Evolutionary conservation across 2,888 invertebrate species (phyloP), one percentile per base, ranked within the genome.

Genomic region (Oscheius sp.): DNA sequence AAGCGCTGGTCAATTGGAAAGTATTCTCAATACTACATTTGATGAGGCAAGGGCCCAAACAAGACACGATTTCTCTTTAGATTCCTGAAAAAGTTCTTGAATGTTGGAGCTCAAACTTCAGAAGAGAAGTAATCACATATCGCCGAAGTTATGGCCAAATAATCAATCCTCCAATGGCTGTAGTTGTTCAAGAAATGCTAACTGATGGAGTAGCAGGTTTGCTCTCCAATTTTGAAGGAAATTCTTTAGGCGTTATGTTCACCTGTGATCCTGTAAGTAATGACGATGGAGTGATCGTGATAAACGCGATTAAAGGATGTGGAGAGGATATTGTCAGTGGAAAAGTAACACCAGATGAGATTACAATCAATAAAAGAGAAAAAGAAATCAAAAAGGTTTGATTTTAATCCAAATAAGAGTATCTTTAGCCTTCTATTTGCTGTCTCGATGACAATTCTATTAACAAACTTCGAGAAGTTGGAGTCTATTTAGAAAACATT

Each of bases 241-340:
- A 31, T 3, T n/a, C 20, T 31, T 4, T 92, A 58, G 94, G 94
- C 4, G 93, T 93, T 1, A 87, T 94, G 87, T 94, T 94, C 88
- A 92, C 93, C 0, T 89, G 91, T 23, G 91, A 93, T 87, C 93
- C 94, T 0, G 89, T 90, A 1, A 90, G 90, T 12, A 92, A 91
- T 0, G 91, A 92, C 87, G 91, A 92, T 0, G 88, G 90, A 3
- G 85, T 90, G 45, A 89, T 93, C 73, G 88, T 91, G 12, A 90
- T 94, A 77, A 92, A 93, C 10, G 92, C 93, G 3, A 92, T 93
- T 87, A 92, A 91, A 87, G 94, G 93, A 0, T 89, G 93, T 0
- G 93, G 93, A 69, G 93, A 93, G 90, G 93, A 91, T 71, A 92
- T 94, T 3, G 93, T 93, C 0, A 92, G 93, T 0, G 93, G 92